phyloP scores from a whole-genome alignment of 2,113 vertebrate genomes.

The Periophthalmodon schlosseri region DNA sequence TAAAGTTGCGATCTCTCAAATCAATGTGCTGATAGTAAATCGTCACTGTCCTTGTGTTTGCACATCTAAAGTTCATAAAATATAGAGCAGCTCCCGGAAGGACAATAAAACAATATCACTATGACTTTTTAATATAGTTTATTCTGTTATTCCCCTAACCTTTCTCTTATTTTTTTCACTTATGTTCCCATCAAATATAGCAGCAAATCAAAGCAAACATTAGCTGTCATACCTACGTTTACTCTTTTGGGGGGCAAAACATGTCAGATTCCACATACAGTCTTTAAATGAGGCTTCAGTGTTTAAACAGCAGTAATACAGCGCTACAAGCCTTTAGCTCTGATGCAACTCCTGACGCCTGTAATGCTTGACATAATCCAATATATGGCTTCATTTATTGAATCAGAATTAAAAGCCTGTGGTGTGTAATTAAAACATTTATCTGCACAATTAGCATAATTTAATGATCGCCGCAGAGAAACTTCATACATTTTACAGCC shows the following conservation, averaged over 20 bases:
- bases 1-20: constrained; percentile 30
- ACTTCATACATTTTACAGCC: constrained; percentile 58
- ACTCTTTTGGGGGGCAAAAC: constrained; percentile 8
- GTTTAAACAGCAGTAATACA: not conserved
- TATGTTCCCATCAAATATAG: constrained; percentile 15
- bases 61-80: constrained; percentile 27
- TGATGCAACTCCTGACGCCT: constrained; percentile 8
- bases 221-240: constrained; percentile 35
- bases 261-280: constrained; percentile 28
- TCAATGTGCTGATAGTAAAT: constrained; percentile 23
- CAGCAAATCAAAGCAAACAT: constrained; percentile 4
- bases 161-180: constrained; percentile 11
- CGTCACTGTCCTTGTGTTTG: constrained; percentile 26
- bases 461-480: constrained; percentile 68
- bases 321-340: not conserved
- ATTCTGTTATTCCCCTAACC: not conserved
- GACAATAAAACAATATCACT: constrained; percentile 32
- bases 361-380: constrained; percentile 50
- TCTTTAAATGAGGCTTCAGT: constrained; percentile 10
- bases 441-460: constrained; percentile 66
- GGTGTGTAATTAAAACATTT: constrained; percentile 69
- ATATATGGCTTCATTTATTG: constrained; percentile 61
- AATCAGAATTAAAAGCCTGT: constrained; percentile 66
- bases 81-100: constrained; percentile 22
- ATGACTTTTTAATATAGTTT: constrained; percentile 6